A percentile compares a stretch with the other conserved stretches of the same genome.
Conservation (phyloP, 1,140 invertebrate genomes). For the Lordiphosa collinella region DNA sequence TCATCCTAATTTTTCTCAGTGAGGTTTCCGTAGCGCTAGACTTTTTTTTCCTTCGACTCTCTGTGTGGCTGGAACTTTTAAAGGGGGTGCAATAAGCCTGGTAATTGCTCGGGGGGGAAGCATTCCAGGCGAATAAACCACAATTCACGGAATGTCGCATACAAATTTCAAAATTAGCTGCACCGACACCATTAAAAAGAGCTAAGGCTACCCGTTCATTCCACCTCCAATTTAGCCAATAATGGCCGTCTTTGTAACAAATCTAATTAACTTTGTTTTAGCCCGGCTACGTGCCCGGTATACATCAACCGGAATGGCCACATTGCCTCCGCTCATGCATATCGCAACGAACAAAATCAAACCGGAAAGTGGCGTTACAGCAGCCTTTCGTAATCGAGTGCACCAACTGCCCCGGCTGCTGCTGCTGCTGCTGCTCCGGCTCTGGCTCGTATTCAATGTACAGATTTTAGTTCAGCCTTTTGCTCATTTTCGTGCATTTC, state of each 20-base stretch:
- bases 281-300: conserved; percentile 57
- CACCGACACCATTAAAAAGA: conserved; percentile 55
- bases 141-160: conserved; percentile 29
- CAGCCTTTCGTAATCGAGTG: conserved; percentile 57
- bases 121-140: conserved; percentile 64
- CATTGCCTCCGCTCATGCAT: conserved; percentile 48
- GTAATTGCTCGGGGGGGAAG: conserved; percentile 47
- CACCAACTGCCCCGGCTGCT: conserved; percentile 53
- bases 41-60: too few relatives aligned
- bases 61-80: background rate
- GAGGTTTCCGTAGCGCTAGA: too few relatives aligned
- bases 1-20: too few relatives aligned
- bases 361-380: conserved; percentile 48
- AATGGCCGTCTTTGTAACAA: conserved; percentile 71
- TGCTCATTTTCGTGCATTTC: conserved; percentile 29
- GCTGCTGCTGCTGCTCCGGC: conserved; percentile 8
- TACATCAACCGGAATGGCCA: conserved; percentile 46
- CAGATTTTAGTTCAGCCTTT: conserved; percentile 50
- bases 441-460: background rate
- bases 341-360: conserved; percentile 41
- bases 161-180: conserved; percentile 59
- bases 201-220: conserved; percentile 8
- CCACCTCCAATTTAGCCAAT: conserved; percentile 23
- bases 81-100: conserved; percentile 29
- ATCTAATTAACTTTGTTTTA: conserved; percentile 78